Percentiles rank a stretch among this genome's conserved stretches.
Evolutionary conservation across 2,888 invertebrate species (phyloP).

Genomic region (Cataglyphis albicans): DNA sequence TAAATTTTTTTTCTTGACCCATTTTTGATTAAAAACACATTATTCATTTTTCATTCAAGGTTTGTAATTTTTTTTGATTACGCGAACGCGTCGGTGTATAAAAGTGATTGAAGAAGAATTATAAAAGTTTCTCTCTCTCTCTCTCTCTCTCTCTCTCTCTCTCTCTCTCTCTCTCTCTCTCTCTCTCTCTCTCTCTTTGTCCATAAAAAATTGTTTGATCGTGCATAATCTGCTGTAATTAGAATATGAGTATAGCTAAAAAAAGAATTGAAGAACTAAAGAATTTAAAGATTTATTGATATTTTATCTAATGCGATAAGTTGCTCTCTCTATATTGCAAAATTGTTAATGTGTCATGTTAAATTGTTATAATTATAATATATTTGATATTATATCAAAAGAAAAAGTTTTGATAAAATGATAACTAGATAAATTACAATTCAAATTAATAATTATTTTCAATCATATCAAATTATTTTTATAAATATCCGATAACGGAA

Average conservation of each 20-base stretch:
- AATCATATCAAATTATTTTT: not conserved
- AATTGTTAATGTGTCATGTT: not conserved
- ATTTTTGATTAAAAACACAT: not conserved
- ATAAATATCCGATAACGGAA: not conserved
- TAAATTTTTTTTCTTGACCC: not conserved
- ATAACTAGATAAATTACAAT: not conserved
- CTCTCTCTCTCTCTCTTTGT: not conserved
- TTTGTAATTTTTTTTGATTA: constrained; percentile 8
- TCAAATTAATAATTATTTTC: not conserved
- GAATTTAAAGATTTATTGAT: constrained; percentile 37
- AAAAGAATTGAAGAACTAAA: constrained; percentile 20
- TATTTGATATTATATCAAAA: not conserved
- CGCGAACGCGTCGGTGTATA: not conserved
- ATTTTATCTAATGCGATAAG: not conserved
- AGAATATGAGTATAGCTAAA: constrained; percentile 5
- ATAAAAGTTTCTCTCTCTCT: not conserved
- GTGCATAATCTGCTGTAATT: constrained; percentile 40
- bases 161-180: not conserved
- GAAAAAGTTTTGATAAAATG: not conserved
- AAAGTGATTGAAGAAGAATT: constrained; percentile 36
- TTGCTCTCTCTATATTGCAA: not conserved
- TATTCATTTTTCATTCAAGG: constrained; percentile 16
- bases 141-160: not conserved
- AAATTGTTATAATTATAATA: constrained; percentile 2
- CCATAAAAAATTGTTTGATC: constrained; percentile 17